These are phyloP conservation scores for Chaetoderma sp. DNA, from an alignment of 2,888 invertebrate genomes.

Conservation along the genomic window DNA sequence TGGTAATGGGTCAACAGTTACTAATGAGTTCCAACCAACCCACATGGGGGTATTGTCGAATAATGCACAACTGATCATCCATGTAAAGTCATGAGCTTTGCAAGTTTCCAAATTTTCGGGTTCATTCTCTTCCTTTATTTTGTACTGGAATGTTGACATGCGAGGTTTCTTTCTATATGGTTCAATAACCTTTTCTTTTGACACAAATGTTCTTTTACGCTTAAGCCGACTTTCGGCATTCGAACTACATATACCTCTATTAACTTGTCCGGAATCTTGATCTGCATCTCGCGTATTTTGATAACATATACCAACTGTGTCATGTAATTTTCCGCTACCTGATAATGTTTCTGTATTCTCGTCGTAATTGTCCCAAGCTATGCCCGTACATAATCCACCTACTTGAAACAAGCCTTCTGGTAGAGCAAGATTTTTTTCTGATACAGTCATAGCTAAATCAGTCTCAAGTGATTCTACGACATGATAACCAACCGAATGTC, in stretches of 20 bases:
- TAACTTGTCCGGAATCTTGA: not conserved
- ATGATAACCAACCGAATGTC: slow-evolving; percentile 18
- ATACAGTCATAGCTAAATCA: slow-evolving; percentile 1
- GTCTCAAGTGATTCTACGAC: slow-evolving; percentile 17
- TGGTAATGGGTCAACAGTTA: slow-evolving; percentile 20
- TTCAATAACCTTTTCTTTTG: not conserved
- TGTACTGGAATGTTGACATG: slow-evolving; percentile 15
- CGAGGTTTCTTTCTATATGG: slow-evolving; percentile 23
- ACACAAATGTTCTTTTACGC: not conserved
- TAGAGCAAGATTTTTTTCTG: not conserved
- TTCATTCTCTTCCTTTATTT: not conserved
- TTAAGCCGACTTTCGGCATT: not conserved
- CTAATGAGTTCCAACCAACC: slow-evolving; percentile 33
- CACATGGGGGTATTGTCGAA: too few relatives aligned
- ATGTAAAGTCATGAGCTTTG: not conserved
- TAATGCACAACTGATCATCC: slow-evolving; percentile 25
- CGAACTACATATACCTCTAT: not conserved
- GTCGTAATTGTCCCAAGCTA: slow-evolving; percentile 29
- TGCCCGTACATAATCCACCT: not conserved
- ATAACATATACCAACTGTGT: slow-evolving; percentile 29
- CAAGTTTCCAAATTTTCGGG: not conserved
- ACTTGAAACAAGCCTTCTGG: slow-evolving; percentile 12
- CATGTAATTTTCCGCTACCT: slow-evolving; percentile 25
- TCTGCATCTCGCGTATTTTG: slow-evolving; percentile 5
- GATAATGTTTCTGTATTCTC: slow-evolving; percentile 20